Conservation (phyloP, 2,888 invertebrate genomes). For the Nezara viridula region DNA sequence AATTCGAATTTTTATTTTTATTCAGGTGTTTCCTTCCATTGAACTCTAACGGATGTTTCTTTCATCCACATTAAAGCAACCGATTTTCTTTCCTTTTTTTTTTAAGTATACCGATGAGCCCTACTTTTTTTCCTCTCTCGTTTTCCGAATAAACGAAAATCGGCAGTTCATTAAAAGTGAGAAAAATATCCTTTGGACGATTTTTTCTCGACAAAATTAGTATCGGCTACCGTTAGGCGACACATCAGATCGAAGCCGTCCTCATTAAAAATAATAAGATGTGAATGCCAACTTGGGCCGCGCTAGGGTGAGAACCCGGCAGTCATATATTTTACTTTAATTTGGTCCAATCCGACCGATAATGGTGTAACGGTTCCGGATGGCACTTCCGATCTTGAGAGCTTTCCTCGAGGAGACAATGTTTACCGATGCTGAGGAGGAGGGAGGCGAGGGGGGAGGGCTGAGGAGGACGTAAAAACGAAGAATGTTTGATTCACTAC, state of each 20-base stretch:
- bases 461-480: neutral
- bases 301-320: neutral
- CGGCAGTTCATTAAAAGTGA: slow-evolving; percentile 1
- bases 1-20: too few species aligned
- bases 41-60: neutral
- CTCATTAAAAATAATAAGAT: slow-evolving; percentile 45
- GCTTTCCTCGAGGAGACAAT: neutral
- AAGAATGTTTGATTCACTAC: neutral
- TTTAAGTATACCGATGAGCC: neutral
- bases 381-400: neutral
- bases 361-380: neutral
- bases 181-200: slow-evolving; percentile 13
- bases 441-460: too few species aligned
- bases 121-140: neutral
- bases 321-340: slow-evolving; percentile 25
- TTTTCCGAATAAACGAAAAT: neutral
- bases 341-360: neutral
- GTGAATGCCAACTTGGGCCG: neutral
- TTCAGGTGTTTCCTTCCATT: neutral
- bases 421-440: neutral
- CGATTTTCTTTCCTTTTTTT: neutral
- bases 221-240: slow-evolving; percentile 1
- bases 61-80: neutral
- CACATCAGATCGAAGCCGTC: slow-evolving; percentile 22
- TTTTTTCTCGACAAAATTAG: slow-evolving; percentile 6